These are phyloP conservation scores for Archocentrus centrarchus DNA, from an alignment of 2,113 vertebrate species.

Conservation along the genomic window DNA sequence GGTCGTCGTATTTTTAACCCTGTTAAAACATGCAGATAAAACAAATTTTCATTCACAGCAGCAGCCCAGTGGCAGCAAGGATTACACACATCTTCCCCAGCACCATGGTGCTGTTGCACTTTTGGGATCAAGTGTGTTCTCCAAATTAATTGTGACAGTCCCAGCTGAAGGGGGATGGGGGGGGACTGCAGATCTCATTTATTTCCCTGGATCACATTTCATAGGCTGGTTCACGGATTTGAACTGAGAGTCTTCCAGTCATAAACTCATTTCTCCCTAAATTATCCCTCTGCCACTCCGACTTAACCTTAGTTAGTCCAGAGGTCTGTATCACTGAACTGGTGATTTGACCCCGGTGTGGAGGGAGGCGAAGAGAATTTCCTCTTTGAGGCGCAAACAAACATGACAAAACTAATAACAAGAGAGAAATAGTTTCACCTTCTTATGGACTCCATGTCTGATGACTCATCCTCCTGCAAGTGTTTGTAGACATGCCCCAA, in stretches of 20 bases:
- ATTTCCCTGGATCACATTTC: conserved; percentile 63
- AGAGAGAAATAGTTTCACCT: conserved; percentile 79
- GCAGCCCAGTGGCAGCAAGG: conserved; percentile 28
- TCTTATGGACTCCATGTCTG: conserved; percentile 87
- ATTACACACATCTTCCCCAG: conserved; percentile 51
- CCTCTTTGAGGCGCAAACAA: conserved; percentile 20
- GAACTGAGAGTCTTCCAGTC: conserved; percentile 47
- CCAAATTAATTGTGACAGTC: conserved; percentile 66
- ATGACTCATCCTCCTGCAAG: conserved; percentile 89
- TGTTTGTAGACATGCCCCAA: conserved; percentile 88
- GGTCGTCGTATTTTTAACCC: conserved; percentile 40
- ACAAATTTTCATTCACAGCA: conserved; percentile 44
- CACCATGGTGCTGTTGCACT: conserved; percentile 34
- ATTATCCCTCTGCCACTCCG: conserved; percentile 51
- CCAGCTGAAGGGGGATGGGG: conserved; percentile 37
- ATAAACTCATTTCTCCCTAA: conserved; percentile 55
- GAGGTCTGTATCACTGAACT: conserved; percentile 14
- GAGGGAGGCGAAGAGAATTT: neutral
- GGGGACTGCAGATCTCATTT: conserved; percentile 57
- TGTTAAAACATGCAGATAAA: conserved; percentile 33
- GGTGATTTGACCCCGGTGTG: neutral
- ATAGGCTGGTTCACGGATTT: conserved; percentile 43
- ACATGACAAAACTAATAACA: conserved; percentile 17
- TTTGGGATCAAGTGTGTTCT: conserved; percentile 52
- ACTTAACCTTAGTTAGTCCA: conserved; percentile 57